Base-by-base conservation (phyloP, 2,888 invertebrate species). In the Odontocerum albicorne region DNA sequence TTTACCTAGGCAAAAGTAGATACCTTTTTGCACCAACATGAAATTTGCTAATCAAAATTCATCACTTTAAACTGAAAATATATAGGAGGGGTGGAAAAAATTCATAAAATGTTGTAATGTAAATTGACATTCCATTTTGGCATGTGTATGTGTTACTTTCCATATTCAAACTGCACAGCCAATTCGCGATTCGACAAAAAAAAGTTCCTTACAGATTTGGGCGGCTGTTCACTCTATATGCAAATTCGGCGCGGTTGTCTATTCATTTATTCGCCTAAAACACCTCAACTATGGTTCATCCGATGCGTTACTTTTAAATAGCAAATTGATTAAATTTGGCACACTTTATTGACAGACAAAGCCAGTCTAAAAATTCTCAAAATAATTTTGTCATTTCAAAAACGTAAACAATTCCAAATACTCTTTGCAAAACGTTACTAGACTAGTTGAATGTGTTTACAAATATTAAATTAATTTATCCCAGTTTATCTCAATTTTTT, bases 361-460 rank as follows among this genome's bases (percentile, higher is more conserved):
- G 16, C 19, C 6, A 4, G 27, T 8, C 27, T 7, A 27, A 27
- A 27, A 27, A 27, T 8, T 8, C 6, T 7, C 27, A 27, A 27
- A 27, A 27, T 6, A 6, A 27, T 27, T 27, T 27, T 27, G 27
- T 27, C 6, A 10, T 76, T n/a, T n/a, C n/a, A n/a, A n/a, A n/a
- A n/a, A n/a, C n/a, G n/a, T n/a, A n/a, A n/a, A n/a, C n/a, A n/a
- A n/a, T n/a, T n/a, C n/a, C n/a, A n/a, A n/a, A n/a, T n/a, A n/a
- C n/a, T n/a, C n/a, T n/a, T n/a, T n/a, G n/a, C n/a, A n/a, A n/a
- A n/a, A n/a, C n/a, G n/a, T n/a, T n/a, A n/a, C n/a, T n/a, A n/a
- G n/a, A n/a, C n/a, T n/a, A n/a, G n/a, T n/a, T n/a, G n/a, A n/a
- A n/a, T n/a, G n/a, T n/a, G n/a, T n/a, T n/a, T n/a, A n/a, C n/a